Percentiles rank a stretch among this genome's conserved stretches.
These are phyloP conservation scores for Semnopithecus entellus DNA, from an alignment of 2,113 vertebrate species.

Conservation along the genomic window DNA sequence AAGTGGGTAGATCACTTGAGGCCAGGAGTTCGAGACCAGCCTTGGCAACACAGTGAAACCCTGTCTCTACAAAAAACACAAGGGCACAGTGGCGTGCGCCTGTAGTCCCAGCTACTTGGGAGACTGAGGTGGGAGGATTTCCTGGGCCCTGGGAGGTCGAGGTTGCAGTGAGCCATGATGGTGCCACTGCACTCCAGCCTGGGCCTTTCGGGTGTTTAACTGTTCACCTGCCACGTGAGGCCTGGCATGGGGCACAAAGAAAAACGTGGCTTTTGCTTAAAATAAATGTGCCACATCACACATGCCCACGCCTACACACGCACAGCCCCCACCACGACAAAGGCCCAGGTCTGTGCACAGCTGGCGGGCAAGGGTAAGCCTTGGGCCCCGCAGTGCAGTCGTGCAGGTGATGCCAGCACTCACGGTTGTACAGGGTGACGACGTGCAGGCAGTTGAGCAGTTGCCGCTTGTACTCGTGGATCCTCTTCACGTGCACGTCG, in stretches of 20 bases:
- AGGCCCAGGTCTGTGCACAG: not conserved
- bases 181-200: no score
- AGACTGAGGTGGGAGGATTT: no score
- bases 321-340: not conserved
- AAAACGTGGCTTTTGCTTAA: not conserved
- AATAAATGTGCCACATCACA: not conserved
- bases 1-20: no score
- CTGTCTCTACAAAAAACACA: no score
- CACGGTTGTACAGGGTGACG: conserved; percentile 91
- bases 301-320: accelerated
- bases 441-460: conserved; percentile 91
- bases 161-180: no score
- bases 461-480: conserved; percentile 93
- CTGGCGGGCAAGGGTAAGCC: accelerated
- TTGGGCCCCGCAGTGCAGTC: no score
- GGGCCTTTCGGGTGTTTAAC: not conserved
- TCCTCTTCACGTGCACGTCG: conserved; percentile 93
- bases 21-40: no score
- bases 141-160: no score
- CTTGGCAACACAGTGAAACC: no score
- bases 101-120: no score
- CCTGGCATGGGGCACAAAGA: not conserved
- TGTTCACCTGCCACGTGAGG: accelerated
- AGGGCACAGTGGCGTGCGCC: no score
- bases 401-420: conserved; percentile 52